phyloP scores from a whole-genome alignment of 2,888 invertebrate genomes.

The Branchellion lobata region DNA sequence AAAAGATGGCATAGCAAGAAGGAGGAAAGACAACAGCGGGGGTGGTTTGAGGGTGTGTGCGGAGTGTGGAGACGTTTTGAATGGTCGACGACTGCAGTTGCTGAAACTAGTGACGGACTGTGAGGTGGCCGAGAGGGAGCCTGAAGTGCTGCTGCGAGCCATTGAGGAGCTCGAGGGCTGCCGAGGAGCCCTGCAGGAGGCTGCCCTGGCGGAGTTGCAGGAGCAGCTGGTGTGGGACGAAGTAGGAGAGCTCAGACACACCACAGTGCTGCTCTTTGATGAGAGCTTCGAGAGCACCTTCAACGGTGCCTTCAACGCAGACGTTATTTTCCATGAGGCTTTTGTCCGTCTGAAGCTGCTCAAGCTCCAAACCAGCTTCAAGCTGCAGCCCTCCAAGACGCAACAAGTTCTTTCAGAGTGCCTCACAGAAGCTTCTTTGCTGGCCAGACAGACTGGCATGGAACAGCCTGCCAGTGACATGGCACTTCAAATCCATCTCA shows the following conservation, averaged over 20 bases:
- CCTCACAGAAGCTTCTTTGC: not conserved
- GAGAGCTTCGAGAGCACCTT: not conserved
- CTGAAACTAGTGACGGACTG: not conserved
- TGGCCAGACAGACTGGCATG: not conserved
- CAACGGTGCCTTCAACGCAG: not conserved
- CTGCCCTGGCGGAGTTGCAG: not conserved
- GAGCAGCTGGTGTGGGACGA: not conserved
- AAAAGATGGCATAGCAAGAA: too few relatives aligned
- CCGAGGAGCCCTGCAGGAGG: not conserved
- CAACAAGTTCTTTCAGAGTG: not conserved
- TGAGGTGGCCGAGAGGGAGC: not conserved
- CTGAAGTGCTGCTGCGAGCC: not conserved
- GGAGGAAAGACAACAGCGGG: not conserved
- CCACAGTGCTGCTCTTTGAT: not conserved
- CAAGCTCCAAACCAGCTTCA: not conserved
- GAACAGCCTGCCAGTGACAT: not conserved
- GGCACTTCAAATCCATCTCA: not conserved
- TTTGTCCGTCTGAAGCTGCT: not conserved
- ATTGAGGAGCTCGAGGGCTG: not conserved
- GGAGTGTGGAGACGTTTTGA: constrained; percentile 8
- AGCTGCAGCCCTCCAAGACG: not conserved
- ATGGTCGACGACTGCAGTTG: constrained; percentile 15
- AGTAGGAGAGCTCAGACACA: not conserved
- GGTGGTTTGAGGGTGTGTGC: not conserved
- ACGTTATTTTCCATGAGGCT: not conserved